Conservation (phyloP, 2,113 vertebrate species). For the Chionomys nivalis region DNA sequence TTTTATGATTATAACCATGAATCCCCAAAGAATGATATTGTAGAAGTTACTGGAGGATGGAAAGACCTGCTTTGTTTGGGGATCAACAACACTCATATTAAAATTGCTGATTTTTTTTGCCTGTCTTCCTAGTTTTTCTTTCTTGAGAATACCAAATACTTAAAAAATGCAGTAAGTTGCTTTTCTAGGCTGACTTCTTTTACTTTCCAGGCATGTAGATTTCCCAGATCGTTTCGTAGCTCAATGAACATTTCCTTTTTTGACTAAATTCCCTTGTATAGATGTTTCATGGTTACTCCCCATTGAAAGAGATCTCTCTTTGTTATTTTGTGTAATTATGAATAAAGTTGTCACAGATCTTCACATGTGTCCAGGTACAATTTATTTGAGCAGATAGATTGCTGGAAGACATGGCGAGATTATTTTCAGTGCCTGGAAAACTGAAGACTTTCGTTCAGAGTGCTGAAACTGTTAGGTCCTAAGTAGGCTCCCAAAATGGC, state of each 20-base stretch:
- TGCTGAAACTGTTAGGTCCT: background rate
- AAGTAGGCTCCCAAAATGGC: too few species aligned
- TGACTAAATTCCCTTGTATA: background rate
- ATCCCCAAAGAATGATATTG: background rate
- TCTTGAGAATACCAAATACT: background rate
- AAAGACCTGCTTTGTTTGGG: background rate
- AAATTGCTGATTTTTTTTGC: background rate
- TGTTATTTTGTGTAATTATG: background rate
- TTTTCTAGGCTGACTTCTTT: background rate
- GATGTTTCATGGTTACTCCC: background rate
- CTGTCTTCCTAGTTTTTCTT: background rate
- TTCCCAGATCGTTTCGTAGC: background rate
- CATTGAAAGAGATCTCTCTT: background rate
- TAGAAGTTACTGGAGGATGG: background rate
- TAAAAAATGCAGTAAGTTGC: background rate
- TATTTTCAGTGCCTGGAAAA: background rate
- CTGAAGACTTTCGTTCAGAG: background rate
- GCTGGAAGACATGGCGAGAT: background rate
- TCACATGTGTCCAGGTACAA: background rate
- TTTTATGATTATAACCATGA: background rate
- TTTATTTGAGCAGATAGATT: background rate
- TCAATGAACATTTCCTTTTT: background rate
- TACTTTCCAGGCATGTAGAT: background rate
- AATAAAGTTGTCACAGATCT: background rate
- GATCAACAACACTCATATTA: background rate